Percentiles rank a stretch among this genome's conserved stretches.
Evolutionary conservation across 2,888 invertebrate genomes (phyloP).

Genomic region (Troides oblongomaculatus): DNA sequence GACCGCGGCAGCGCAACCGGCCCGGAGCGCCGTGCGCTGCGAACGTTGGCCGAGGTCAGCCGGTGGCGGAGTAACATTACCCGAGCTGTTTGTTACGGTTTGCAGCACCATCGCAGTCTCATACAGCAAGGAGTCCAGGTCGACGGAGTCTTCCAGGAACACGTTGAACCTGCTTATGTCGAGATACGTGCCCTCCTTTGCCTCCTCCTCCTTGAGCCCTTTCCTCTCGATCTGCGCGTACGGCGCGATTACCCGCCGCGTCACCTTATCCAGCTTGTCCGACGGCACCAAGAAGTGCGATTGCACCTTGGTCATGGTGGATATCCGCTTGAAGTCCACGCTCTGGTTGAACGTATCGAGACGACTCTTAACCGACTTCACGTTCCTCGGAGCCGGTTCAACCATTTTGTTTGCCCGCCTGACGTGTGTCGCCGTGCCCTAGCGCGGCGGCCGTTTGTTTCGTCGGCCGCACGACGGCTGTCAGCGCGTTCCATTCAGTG

Average conservation of each 20-base stretch:
- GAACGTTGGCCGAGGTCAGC: too few species aligned
- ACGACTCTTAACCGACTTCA: conserved; percentile 52
- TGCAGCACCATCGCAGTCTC: conserved; percentile 81
- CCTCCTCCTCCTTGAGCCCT: conserved; percentile 59
- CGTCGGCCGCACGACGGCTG: too few species aligned
- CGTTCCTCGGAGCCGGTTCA: conserved; percentile 46
- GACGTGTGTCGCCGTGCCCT: too few species aligned
- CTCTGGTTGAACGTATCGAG: conserved; percentile 44
- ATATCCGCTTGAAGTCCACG: conserved; percentile 25
- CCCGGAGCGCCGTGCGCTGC: too few species aligned
- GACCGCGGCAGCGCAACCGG: too few species aligned
- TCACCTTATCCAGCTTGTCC: conserved; percentile 74
- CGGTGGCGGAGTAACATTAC: conserved; percentile 43
- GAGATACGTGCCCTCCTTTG: conserved; percentile 56
- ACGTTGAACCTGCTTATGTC: conserved; percentile 70
- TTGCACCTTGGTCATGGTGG: conserved; percentile 48
- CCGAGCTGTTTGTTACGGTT: conserved; percentile 77
- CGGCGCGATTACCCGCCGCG: conserved; percentile 80
- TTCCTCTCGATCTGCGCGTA: conserved; percentile 75
- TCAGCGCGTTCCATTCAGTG: too few species aligned
- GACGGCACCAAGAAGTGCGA: conserved; percentile 69
- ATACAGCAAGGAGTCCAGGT: conserved; percentile 76
- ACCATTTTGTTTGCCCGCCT: conserved; percentile 39
- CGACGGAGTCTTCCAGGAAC: conserved; percentile 79
- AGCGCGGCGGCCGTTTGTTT: too few species aligned